These are phyloP conservation scores for Brenthis daphne DNA, from an alignment of 2,888 invertebrate species.

Conservation along the genomic window DNA sequence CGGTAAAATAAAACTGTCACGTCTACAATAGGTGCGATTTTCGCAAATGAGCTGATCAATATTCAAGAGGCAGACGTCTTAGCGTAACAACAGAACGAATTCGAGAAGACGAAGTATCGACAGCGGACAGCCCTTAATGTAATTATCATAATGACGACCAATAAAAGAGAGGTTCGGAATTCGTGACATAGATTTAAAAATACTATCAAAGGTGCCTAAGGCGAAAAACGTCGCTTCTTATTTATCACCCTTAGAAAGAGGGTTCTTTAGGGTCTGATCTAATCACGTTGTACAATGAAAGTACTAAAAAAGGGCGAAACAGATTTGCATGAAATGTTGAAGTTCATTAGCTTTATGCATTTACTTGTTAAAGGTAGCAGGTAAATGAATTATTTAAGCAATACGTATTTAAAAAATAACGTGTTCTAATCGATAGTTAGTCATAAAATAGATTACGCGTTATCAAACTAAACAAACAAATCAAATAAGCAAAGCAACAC, in stretches of 20 bases:
- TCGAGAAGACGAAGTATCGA: slow-evolving; percentile 77
- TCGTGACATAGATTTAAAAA: slow-evolving; percentile 79
- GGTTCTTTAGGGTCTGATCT: slow-evolving; percentile 64
- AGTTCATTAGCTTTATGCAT: slow-evolving; percentile 58
- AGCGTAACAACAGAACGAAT: slow-evolving; percentile 79
- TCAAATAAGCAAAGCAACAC: slow-evolving; percentile 12
- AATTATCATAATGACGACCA: slow-evolving; percentile 81
- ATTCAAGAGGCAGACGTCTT: slow-evolving; percentile 75
- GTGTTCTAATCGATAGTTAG: background rate
- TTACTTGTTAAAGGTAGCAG: no score
- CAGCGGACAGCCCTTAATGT: slow-evolving; percentile 74
- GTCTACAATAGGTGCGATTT: slow-evolving; percentile 78
- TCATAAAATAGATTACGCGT: slow-evolving; percentile 5
- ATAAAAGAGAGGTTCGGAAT: slow-evolving; percentile 79
- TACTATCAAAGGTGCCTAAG: slow-evolving; percentile 78
- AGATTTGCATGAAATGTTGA: slow-evolving; percentile 79
- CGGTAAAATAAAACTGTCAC: slow-evolving; percentile 69
- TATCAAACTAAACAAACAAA: slow-evolving; percentile 15
- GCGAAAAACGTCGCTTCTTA: slow-evolving; percentile 81
- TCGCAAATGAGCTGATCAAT: slow-evolving; percentile 77
- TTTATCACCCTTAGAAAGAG: slow-evolving; percentile 73
- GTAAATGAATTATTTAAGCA: no score
- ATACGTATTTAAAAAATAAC: no score
- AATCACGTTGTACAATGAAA: slow-evolving; percentile 77
- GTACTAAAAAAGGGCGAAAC: slow-evolving; percentile 72